Evolutionary conservation across 2,113 vertebrate genomes (phyloP), one percentile per base, ranked within the genome.

Genomic region (Dipodomys ordii): DNA sequence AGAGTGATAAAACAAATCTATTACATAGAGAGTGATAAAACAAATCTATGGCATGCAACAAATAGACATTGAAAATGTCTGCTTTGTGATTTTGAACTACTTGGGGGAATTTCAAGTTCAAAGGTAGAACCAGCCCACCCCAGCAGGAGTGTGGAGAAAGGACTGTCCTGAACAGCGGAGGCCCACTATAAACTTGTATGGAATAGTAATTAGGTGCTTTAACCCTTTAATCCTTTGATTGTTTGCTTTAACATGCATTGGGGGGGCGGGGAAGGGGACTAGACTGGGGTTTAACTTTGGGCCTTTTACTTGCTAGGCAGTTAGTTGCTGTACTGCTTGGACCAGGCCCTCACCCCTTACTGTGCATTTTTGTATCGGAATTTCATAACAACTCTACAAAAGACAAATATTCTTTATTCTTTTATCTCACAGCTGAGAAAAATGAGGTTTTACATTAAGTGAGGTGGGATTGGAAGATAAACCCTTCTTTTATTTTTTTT

Each of bases 21-120:
- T n/a, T 35, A 35, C 35, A 35, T 87, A 68, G 39, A 39, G 35
- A 39, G 35, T 39, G 35, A 39, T 39, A 39, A 39, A 39, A 39
- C 35, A 83, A 73, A 49, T 49, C 25, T 62, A 13, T n/a, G 6
- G 20, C 76, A 32, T 12, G 60, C 83, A 79, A 39, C n/a, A 46
- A 89, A 79, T 46, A 83, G 25, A 72, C 7, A 35, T 35, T 35
- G 35, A 35, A 35, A 28, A 60, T 71, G 69, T 35, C 32, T 87
- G 44, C 32, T 79, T 49, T 89, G 39, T 74, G 82, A 57, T 57
- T 82, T 87, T 89, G 72, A 83, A 93, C 83, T 62, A 65, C 18
- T 46, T 69, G 9, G 64, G 81, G 27, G 15, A 60, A 60, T 69
- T 87, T 65, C 2, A 81, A 30, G 12, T 89, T 49, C 19, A 22